Conservation (phyloP, 2,113 vertebrate species). For the Fulmarus glacialis region DNA sequence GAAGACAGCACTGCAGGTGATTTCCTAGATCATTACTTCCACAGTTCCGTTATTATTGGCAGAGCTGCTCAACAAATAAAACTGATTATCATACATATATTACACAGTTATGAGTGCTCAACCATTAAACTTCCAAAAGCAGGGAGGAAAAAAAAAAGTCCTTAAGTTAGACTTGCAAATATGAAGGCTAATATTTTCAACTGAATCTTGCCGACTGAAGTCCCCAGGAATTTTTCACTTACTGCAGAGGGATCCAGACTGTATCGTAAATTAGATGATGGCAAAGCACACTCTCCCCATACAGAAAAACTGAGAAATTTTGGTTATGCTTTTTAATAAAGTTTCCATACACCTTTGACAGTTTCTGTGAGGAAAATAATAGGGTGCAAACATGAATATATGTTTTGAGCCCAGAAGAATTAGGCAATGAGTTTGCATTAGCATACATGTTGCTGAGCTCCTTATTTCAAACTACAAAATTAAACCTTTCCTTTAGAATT, state of each 20-base stretch:
- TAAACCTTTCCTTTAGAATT: not conserved
- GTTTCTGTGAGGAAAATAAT: not conserved
- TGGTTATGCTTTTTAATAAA: not conserved
- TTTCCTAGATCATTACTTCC: conserved; percentile 4
- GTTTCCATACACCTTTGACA: not conserved
- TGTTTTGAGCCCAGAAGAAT: not conserved
- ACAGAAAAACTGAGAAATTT: not conserved
- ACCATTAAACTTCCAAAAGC: not conserved
- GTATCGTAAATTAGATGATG: not conserved
- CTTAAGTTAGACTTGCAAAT: not conserved
- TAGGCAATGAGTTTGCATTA: not conserved
- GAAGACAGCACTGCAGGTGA: not conserved
- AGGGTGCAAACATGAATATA: not conserved
- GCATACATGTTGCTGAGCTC: not conserved
- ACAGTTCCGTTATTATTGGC: not conserved
- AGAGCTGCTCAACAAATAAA: conserved; percentile 19
- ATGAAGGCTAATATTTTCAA: not conserved
- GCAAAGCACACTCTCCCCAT: not conserved
- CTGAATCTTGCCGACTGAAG: not conserved
- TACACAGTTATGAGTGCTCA: not conserved
- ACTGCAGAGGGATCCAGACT: not conserved
- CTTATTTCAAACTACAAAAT: not conserved
- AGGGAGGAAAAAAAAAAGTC: no score
- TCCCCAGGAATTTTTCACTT: not conserved
- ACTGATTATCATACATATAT: not conserved